Base-by-base conservation (phyloP, 1,140 invertebrate genomes). In the Polypedilum pembai region DNA sequence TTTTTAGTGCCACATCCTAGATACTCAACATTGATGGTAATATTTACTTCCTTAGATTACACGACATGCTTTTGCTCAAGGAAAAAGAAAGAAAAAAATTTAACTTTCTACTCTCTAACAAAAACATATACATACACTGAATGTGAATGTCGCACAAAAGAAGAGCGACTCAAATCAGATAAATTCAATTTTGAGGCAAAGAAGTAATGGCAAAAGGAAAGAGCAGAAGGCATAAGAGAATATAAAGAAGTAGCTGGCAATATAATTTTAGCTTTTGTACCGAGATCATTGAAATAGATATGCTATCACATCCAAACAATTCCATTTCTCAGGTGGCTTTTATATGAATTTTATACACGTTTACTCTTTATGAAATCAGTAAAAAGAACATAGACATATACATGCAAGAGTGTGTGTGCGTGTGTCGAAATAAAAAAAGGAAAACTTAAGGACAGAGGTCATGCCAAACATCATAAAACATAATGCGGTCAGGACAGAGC, bases 221-320 rank as follows among this genome's bases (percentile, higher is more conserved):
- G 24, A 33, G 24, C 24, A 33, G 24, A 33, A 33, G 24, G 24
- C 24, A 33, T 33, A 33, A 33, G 24, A 33, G 24, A 33, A 33
- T 33, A 33, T 33, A 33, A 33, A 33, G 24, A 33, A 33, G 24
- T 33, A 33, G 24, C 1, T 33, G 24, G 65, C 21, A 69, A 15
- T n/a, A 10, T 69, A 69, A 69, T 21, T 21, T 69, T 69, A 17
- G 17, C 21, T 20, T 69, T 17, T 69, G 65, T 69, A 21, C 56
- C 56, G 56, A 72, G 66, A 72, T 72, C 66, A 72, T 72, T 72
- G 66, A 18, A 21, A 18, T 15, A 72, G 24, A 72, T 40, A 73
- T 73, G 72, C 72, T 73, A 40, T 40, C 72, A 24, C 66, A 72
- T 72, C 12, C 45, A 56, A 33, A 56, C 45, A 56, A n/a, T n/a